Conservation (phyloP, 2,888 invertebrate species). For the Folsomia manolachei region DNA sequence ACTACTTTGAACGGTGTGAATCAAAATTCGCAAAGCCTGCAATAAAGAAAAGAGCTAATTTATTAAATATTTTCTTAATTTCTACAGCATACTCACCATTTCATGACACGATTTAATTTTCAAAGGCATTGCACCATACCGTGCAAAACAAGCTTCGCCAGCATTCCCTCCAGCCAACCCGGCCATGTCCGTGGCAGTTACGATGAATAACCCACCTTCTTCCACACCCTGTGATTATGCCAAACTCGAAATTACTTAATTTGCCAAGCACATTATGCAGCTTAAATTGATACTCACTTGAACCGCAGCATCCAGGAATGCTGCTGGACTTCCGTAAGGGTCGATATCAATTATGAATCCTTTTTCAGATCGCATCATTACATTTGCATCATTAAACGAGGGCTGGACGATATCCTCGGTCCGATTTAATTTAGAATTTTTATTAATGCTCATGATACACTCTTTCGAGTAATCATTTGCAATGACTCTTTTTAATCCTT, state of each 20-base stretch:
- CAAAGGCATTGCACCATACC: constrained; percentile 70
- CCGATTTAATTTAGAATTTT: constrained; percentile 72
- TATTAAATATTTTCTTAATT: background rate
- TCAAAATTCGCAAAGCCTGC: constrained; percentile 84
- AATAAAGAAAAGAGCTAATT: background rate
- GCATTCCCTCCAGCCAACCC: constrained; percentile 86
- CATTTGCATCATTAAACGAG: constrained; percentile 81
- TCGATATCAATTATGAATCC: constrained; percentile 80
- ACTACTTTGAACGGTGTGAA: constrained; percentile 84
- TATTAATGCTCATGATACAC: constrained; percentile 81
- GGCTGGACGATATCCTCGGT: constrained; percentile 72
- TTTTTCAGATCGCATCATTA: constrained; percentile 74
- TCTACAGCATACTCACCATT: constrained; percentile 78
- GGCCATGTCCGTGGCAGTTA: constrained; percentile 97
- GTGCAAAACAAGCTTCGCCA: constrained; percentile 82
- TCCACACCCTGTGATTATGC: constrained; percentile 70
- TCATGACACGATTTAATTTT: constrained; percentile 89
- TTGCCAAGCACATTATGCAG: background rate
- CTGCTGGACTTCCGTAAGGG: constrained; percentile 93
- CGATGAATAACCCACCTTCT: constrained; percentile 81
- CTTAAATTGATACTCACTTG: constrained; percentile 50
- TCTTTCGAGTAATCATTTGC: constrained; percentile 84
- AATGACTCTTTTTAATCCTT: constrained; percentile 73
- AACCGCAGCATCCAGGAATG: constrained; percentile 86
- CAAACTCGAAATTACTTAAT: no score